Evolutionary conservation across 2,113 vertebrate species (phyloP), one percentile per base, ranked within the genome.

Genomic region (Saguinus midas): DNA sequence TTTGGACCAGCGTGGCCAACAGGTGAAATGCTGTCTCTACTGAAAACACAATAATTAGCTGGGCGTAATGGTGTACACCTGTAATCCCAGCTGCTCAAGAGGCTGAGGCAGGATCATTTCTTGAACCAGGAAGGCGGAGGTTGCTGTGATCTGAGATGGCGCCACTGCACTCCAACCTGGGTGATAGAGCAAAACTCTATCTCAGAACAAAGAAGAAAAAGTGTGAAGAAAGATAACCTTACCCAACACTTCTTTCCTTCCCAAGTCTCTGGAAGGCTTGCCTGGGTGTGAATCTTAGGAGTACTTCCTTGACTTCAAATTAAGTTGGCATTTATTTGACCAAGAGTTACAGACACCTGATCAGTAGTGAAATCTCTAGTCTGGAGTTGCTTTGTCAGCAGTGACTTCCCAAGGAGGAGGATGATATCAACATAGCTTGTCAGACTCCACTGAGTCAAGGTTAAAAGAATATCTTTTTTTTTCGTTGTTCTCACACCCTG

Each of bases 401-500:
- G 29, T 1, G 1, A 40, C 91, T 96, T 97, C 40, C 96, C 83
- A 85, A 79, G 94, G 87, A 92, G 66, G 85, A 88, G 25, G 68
- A n/a, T 11, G 40, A 8, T 87, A 91, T 18, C 94, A 40, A 58
- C 94, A 72, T 43, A 97, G 79, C 79, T 57, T 95, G 95, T 96
- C 96, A 95, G 83, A 83, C 75, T 73, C 27, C 48, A 58, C 27
- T 0, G 0, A 68, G 68, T 75, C 93, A 94, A 98, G 87, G 48
- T 83, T 96, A 97, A 89, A 90, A 96, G 88, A 94, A 84, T 50
- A 48, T 43, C 82, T 98, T 23, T 64, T 50, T 70, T 79, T 78
- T 7, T 18, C 64, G 2, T 64, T 73, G 9, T 80, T 81, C 88
- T 97, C 81, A 84, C 70, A 87, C 57, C 82, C 80, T 64, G 93